Evolutionary conservation across 2,113 vertebrate species (phyloP), one percentile per base, ranked within the genome.

Genomic region (Merops nubicus): DNA sequence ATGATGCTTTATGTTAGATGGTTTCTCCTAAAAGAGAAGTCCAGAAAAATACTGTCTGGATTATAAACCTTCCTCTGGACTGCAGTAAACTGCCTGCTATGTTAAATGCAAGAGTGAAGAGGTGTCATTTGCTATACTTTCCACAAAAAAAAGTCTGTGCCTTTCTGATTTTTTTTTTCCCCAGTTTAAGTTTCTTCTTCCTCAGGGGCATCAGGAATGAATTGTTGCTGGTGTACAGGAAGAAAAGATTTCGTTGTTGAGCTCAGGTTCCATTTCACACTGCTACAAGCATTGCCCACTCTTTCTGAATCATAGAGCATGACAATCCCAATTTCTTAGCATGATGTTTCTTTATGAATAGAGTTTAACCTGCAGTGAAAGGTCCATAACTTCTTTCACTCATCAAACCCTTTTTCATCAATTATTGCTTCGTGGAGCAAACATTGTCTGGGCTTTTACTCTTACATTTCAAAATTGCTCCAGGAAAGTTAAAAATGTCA

Each of bases 401-500:
- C 78, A 90, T 77, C 86, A 91, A 90, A 92, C 10, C 11, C 25
- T 76, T 92, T 91, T 87, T 76, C 63, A 86, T 96, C 91, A 92
- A 79, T 93, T 97, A 84, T 22, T 4, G 1, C 33, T 84, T 82
- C 17, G 5, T 21, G 70, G 67, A 95, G 88, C 38, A 92, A 91
- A 83, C 31, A 79, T 42, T 67, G 29, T 79, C 45, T 82, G 50
- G 38, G 36, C 18, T 93, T 92, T 88, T 91, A 77, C 53, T 79
- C 53, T 77, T 67, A 38, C 15, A 78, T 64, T 93, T 96, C 43
- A 81, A 92, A 88, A 96, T 75, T 74, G 65, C 81, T 90, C 92
- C 65, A 72, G 60, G 65, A 95, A 96, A 85, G 53, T 95, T 89
- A 94, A 93, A 96, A 97, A 92, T 96, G 91, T 86, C 89, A 95